These are phyloP conservation scores for Cryptomyrus ogoouensis DNA, from an alignment of 2,113 vertebrate genomes.

Conservation along the genomic window DNA sequence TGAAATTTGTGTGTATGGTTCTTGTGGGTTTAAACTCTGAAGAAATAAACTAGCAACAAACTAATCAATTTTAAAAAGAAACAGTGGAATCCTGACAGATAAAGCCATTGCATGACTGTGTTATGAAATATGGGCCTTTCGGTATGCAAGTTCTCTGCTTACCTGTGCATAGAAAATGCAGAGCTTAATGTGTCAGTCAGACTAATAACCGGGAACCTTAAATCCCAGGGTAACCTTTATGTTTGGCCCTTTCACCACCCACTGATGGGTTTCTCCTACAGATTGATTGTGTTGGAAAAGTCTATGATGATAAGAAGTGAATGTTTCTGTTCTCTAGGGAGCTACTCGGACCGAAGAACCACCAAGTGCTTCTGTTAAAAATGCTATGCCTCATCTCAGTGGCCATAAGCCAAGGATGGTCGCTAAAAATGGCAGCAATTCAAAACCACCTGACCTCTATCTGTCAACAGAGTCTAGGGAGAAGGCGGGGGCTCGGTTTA, in stretches of 20 bases:
- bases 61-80: neutral
- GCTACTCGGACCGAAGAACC: slow-evolving; percentile 41
- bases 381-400: slow-evolving; percentile 50
- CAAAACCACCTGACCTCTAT: slow-evolving; percentile 52
- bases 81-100: neutral
- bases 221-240: neutral
- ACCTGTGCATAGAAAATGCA: neutral
- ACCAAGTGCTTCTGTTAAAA: slow-evolving; percentile 48
- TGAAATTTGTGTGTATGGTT: neutral
- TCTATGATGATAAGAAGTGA: neutral
- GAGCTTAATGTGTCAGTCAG: neutral
- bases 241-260: neutral
- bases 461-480: slow-evolving; percentile 46
- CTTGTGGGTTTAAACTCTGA: neutral
- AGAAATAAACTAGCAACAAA: neutral
- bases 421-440: slow-evolving; percentile 47
- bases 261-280: neutral
- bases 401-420: slow-evolving; percentile 49
- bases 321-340: slow-evolving; percentile 45
- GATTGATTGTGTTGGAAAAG: neutral
- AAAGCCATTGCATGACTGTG: neutral
- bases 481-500: slow-evolving; percentile 35
- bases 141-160: neutral
- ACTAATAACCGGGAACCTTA: neutral
- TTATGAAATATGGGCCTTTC: neutral